These are phyloP conservation scores for Ceramica pisi DNA, from an alignment of 2,888 invertebrate species.

Conservation along the genomic window DNA sequence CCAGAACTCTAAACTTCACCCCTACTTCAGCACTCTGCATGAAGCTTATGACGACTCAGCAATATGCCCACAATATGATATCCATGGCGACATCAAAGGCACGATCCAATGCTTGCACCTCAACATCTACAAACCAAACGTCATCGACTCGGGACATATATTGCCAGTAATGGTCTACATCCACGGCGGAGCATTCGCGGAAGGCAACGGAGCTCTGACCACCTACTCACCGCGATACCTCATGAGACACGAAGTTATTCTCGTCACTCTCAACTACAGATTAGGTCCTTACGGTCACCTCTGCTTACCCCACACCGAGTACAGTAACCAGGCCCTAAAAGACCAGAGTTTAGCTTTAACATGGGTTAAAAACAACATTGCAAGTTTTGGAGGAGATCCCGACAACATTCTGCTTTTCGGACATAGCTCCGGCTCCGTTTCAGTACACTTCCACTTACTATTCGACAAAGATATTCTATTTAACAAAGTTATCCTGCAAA, in stretches of 20 bases:
- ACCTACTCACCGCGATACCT: constrained; percentile 28
- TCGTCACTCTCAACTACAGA: constrained; percentile 53
- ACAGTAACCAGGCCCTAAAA: constrained; percentile 53
- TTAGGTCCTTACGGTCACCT: constrained; percentile 49
- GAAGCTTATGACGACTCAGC: constrained; percentile 19
- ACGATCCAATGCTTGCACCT: constrained; percentile 43
- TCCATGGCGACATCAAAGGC: constrained; percentile 16
- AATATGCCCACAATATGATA: constrained; percentile 41
- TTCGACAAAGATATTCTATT: constrained; percentile 23
- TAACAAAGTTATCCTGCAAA: constrained; percentile 52
- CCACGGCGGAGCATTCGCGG: constrained; percentile 39
- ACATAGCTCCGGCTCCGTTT: constrained; percentile 45
- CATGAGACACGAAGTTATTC: constrained; percentile 31
- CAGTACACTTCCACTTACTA: constrained; percentile 21
- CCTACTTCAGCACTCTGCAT: constrained; percentile 12
- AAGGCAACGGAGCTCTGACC: constrained; percentile 5
- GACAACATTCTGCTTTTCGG: constrained; percentile 39
- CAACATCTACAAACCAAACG: constrained; percentile 45
- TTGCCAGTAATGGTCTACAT: constrained; percentile 52
- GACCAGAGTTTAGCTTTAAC: constrained; percentile 49
- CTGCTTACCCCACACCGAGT: constrained; percentile 29
- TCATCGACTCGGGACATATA: background rate
- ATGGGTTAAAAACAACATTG: constrained; percentile 53
- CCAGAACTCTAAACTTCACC: constrained; percentile 36
- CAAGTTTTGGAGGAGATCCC: constrained; percentile 47